Evolutionary conservation across 2,797 vertebrate species (phyloP), one percentile per base, ranked within the genome.

Genomic region (Tragopan temminckii): DNA sequence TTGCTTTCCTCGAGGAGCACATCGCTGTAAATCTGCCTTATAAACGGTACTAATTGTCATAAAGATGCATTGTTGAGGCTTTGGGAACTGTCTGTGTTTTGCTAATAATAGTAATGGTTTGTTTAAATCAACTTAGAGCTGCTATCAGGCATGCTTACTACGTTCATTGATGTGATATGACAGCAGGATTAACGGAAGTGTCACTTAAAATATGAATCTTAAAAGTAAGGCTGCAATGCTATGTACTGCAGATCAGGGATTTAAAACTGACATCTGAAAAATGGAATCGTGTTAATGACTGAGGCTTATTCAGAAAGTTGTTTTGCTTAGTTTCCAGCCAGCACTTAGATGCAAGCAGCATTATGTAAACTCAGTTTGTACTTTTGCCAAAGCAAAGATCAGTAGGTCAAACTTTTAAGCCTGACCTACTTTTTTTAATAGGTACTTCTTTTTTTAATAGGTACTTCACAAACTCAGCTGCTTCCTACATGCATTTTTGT

Each of bases 351-450:
- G 46, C 67, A 59, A 92, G 67, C 80, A 82, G 77, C 70, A 33
- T 94, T 94, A 82, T 88, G 61, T 90, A 91, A 95, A 86, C 64
- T 72, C 59, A 24, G 19, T 80, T 94, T 96, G 95, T 85, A 43
- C 83, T 91, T 93, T 58, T 94, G 94, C 92, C 92, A 93, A 89
- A 89, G 55, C 57, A 75, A 92, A 85, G 90, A 95, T 85, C 89
- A 91, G 55, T 93, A 79, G 93, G 92, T 95, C 94, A 94, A 92
- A 89, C 55, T 96, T 95, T 20, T 57, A 86, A 92, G 52, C 31
- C 57, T 96, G 92, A 90, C 93, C 75, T 96, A 89, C 61, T 86
- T 93, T 94, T 83, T 81, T 66, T 20, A 50, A 14, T 45, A 45
- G 43, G 19, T 45, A 10, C 19, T 45, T 20, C 62, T 86, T 93